Evolutionary conservation across 1,140 invertebrate genomes (phyloP).

Genomic region (Tribolium castaneum): DNA sequence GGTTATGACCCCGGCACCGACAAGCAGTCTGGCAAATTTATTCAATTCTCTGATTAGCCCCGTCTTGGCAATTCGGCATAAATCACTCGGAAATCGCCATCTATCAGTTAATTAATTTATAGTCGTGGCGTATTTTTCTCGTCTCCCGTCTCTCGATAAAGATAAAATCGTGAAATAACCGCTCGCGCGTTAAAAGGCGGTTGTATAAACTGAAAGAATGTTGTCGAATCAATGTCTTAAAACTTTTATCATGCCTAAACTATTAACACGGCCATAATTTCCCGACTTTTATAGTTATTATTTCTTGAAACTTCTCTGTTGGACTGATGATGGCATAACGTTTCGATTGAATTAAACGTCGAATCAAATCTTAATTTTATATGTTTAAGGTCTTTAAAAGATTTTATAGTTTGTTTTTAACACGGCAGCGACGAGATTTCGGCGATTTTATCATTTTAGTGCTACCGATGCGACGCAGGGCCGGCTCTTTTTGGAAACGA

Average conservation of each 20-base stretch:
- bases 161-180: constrained; percentile 25
- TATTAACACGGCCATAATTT: constrained; percentile 44
- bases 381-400: constrained; percentile 5
- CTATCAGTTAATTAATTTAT: constrained; percentile 21
- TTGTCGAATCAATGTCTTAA: constrained; percentile 40
- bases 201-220: constrained; percentile 37
- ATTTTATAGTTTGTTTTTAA: constrained; percentile 33
- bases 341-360: constrained; percentile 34
- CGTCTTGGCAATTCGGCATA: background rate
- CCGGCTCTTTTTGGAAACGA: background rate
- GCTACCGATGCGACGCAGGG: background rate
- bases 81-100: background rate
- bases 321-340: constrained; percentile 22
- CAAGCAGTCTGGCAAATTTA: constrained; percentile 2
- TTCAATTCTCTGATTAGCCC: background rate
- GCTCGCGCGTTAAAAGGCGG: constrained; percentile 19
- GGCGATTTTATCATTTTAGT: constrained; percentile 4
- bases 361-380: constrained; percentile 33
- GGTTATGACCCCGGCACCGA: background rate
- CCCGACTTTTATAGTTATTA: constrained; percentile 47
- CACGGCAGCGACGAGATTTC: constrained; percentile 9
- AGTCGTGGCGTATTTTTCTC: background rate
- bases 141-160: background rate
- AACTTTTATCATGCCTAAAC: constrained; percentile 36
- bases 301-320: constrained; percentile 41